phyloP scores from a whole-genome alignment of 2,888 invertebrate species.

The Elysia crispata region DNA sequence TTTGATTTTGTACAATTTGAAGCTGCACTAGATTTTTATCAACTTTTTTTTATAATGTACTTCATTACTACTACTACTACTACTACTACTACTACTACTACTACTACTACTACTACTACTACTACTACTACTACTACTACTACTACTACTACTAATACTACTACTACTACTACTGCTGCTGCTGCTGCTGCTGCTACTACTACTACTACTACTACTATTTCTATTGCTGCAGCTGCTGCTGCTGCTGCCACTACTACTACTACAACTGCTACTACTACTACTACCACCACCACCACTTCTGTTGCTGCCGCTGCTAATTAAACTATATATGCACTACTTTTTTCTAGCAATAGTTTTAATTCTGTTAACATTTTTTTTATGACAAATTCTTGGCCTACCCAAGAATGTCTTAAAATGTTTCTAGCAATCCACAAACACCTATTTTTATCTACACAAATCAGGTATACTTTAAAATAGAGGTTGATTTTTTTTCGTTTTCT shows the following conservation, averaged over 20 bases:
- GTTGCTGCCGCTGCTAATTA: too few relatives aligned
- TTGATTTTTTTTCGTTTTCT: too few relatives aligned
- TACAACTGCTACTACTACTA: neutral
- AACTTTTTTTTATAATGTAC: neutral
- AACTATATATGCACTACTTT: too few relatives aligned
- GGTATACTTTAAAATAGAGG: too few relatives aligned
- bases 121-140: slow-evolving; percentile 18
- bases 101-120: neutral
- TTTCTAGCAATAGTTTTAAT: too few relatives aligned
- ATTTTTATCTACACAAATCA: too few relatives aligned
- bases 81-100: neutral
- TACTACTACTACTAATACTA: slow-evolving; percentile 14
- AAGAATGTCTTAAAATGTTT: neutral
- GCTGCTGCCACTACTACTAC: neutral
- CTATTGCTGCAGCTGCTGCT: neutral
- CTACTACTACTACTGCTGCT: slow-evolving; percentile 12
- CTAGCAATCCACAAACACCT: too few relatives aligned
- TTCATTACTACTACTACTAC: neutral
- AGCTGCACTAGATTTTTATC: neutral
- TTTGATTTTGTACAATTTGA: neutral
- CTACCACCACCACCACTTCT: neutral
- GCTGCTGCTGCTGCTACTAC: neutral
- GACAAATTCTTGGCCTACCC: too few relatives aligned
- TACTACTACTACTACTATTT: slow-evolving; percentile 10
- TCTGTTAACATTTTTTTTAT: too few relatives aligned